A percentile compares a stretch with the other conserved stretches of the same genome.
phyloP scores from a whole-genome alignment of 1,140 invertebrate genomes.

The Euwallacea fornicatus region DNA sequence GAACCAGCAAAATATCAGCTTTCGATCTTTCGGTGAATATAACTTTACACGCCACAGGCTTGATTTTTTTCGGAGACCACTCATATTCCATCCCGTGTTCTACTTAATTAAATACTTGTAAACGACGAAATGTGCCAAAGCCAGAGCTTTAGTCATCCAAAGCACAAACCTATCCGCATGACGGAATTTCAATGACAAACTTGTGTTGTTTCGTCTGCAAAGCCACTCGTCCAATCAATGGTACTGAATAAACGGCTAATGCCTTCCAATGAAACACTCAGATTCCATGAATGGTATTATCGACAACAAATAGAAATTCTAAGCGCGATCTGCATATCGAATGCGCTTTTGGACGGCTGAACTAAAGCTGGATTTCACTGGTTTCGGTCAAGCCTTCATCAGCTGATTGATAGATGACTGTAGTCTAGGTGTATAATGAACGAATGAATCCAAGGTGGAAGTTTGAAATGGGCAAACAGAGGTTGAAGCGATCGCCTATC shows the following conservation, averaged over 20 bases:
- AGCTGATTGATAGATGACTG: neutral
- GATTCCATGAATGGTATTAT: constrained; percentile 36
- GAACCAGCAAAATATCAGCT: constrained; percentile 7
- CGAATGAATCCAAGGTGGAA: neutral
- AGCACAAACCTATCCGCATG: constrained; percentile 1
- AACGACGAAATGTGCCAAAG: too few species aligned
- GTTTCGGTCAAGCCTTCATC: neutral
- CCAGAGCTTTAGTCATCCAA: neutral
- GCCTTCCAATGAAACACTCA: constrained; percentile 27
- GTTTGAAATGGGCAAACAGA: neutral
- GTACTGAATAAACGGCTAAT: constrained; percentile 19
- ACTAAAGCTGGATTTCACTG: neutral
- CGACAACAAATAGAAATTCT: constrained; percentile 14
- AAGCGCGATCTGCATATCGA: constrained; percentile 23
- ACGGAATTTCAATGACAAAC: constrained; percentile 13
- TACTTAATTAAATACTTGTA: too few species aligned
- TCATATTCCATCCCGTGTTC: too few species aligned
- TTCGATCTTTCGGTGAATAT: neutral
- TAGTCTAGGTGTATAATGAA: neutral
- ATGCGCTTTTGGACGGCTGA: neutral
- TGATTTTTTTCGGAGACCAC: neutral
- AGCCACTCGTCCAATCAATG: constrained; percentile 12
- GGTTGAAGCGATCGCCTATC: too few species aligned
- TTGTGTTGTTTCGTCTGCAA: constrained; percentile 17
- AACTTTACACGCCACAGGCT: constrained; percentile 1